These are phyloP conservation scores for Falco biarmicus DNA, from an alignment of 2,797 vertebrate species.

Conservation along the genomic window DNA sequence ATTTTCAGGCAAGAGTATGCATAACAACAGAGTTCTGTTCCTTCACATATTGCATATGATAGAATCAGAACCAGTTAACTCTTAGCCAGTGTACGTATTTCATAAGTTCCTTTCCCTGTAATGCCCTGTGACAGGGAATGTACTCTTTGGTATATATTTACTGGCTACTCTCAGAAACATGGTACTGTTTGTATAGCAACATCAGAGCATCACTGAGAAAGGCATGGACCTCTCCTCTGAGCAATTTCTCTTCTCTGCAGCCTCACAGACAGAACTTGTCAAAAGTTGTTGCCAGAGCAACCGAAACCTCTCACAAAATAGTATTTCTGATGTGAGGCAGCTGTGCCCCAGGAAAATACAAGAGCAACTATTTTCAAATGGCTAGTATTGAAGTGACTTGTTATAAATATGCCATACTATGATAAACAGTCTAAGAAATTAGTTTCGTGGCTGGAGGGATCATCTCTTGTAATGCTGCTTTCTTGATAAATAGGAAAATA, in stretches of 20 bases:
- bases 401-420: constrained; percentile 9
- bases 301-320: constrained; percentile 63
- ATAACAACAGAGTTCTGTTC: neutral
- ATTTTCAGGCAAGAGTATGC: neutral
- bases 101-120: neutral
- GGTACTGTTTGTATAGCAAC: constrained; percentile 49
- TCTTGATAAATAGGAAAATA: neutral
- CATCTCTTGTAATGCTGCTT: neutral
- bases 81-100: neutral
- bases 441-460: neutral
- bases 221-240: constrained; percentile 19
- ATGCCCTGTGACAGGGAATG: constrained; percentile 31
- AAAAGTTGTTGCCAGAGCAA: constrained; percentile 74
- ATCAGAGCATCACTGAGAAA: constrained; percentile 20
- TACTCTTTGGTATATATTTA: constrained; percentile 18
- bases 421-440: constrained; percentile 29
- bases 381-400: constrained; percentile 35
- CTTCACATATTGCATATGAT: neutral
- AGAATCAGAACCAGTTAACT: neutral
- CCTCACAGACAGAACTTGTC: constrained; percentile 48
- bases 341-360: constrained; percentile 35
- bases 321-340: constrained; percentile 60
- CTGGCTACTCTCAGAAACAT: constrained; percentile 8
- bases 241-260: constrained; percentile 38
- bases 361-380: constrained; percentile 48